These are phyloP conservation scores for Lepus americanus DNA, from an alignment of 2,113 vertebrate species.

Conservation along the genomic window DNA sequence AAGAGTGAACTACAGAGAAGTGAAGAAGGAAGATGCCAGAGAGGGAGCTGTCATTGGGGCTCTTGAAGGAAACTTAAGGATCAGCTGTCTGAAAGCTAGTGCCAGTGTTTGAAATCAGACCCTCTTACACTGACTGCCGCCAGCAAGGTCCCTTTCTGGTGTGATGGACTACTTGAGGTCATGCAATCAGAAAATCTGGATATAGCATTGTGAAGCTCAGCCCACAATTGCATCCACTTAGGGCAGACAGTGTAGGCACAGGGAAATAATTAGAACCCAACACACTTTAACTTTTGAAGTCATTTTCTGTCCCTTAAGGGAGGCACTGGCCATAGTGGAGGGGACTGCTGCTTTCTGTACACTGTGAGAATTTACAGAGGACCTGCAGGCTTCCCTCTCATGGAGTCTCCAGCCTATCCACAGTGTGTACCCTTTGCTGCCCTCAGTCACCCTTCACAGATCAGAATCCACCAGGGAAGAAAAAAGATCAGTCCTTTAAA, in stretches of 20 bases:
- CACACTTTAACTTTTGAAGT: background rate
- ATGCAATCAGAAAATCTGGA: constrained; percentile 60
- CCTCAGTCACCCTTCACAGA: background rate
- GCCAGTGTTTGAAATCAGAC: background rate
- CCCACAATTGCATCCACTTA: background rate
- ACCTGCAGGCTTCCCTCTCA: accelerated
- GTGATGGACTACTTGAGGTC: background rate
- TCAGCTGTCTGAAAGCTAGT: background rate
- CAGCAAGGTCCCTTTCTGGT: background rate
- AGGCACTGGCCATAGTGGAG: background rate
- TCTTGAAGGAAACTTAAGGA: background rate
- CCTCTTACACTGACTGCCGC: background rate
- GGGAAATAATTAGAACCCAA: background rate
- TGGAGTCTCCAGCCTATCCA: background rate
- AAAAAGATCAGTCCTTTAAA: background rate
- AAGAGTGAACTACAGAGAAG: background rate
- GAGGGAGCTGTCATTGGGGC: background rate
- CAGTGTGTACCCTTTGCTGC: background rate
- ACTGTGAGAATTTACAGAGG: background rate
- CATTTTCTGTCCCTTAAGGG: constrained; percentile 32
- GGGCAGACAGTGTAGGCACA: constrained; percentile 27
- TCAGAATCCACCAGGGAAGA: background rate
- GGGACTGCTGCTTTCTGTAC: background rate
- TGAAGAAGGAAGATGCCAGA: background rate
- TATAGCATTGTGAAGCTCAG: constrained; percentile 56